These are phyloP conservation scores for Palythoa caribaeorum DNA, from an alignment of 92 coral and sea anemone genomes.

Conservation along the genomic window DNA sequence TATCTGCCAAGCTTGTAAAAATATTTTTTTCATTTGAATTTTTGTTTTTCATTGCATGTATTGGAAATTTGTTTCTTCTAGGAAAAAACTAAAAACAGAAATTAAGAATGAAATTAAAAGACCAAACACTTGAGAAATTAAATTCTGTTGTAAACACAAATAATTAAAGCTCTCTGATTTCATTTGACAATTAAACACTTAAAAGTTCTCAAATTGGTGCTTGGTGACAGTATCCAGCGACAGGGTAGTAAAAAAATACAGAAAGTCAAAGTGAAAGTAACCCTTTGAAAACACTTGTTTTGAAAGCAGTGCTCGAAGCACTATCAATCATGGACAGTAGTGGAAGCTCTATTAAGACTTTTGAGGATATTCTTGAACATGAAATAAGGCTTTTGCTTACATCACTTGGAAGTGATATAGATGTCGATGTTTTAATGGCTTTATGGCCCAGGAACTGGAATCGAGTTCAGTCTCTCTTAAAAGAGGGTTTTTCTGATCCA, in stretches of 20 bases:
- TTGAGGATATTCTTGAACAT: constrained; percentile 79
- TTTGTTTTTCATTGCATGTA: too few species aligned
- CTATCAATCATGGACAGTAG: constrained; percentile 65
- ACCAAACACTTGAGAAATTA: too few species aligned
- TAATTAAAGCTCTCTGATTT: too few species aligned
- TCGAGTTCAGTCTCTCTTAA: constrained; percentile 70
- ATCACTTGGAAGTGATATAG: constrained; percentile 41
- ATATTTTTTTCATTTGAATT: too few species aligned
- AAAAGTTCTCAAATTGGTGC: too few species aligned
- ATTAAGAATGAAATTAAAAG: too few species aligned
- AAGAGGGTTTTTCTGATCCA: constrained; percentile 71
- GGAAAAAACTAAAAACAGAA: too few species aligned
- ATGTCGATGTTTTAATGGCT: constrained; percentile 62
- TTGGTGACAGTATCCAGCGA: neutral
- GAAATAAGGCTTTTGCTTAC: constrained; percentile 58
- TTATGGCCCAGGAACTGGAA: constrained; percentile 85
- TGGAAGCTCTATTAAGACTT: constrained; percentile 76
- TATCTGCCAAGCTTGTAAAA: too few species aligned
- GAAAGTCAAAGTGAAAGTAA: constrained; percentile 46
- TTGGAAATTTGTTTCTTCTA: too few species aligned
- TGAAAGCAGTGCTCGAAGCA: constrained; percentile 77
- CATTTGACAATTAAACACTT: too few species aligned
- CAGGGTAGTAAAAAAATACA: neutral
- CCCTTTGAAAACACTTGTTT: constrained; percentile 70
- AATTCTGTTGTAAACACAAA: too few species aligned